These are phyloP conservation scores for Drosophila trapezifrons DNA, from an alignment of 1,140 invertebrate genomes.

Conservation along the genomic window DNA sequence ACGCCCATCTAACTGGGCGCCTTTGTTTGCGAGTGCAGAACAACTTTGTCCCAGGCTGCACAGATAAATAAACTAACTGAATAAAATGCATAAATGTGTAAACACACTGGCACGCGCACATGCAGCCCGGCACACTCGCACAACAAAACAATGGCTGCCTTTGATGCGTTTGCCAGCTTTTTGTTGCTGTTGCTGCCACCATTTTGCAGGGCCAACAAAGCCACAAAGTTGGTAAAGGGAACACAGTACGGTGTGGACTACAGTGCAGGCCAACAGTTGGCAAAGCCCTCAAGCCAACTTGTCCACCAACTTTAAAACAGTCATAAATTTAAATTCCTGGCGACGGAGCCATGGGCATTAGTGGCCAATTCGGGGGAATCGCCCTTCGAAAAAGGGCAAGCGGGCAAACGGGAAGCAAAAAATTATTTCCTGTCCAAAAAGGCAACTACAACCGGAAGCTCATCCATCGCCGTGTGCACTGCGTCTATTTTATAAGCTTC, in stretches of 20 bases:
- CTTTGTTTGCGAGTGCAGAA: conserved; percentile 48
- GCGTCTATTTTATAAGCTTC: conserved; percentile 80
- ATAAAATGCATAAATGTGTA: conserved; percentile 64
- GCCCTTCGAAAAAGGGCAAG: conserved; percentile 12
- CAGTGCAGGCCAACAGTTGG: conserved; percentile 1
- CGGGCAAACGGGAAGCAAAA: conserved; percentile 39
- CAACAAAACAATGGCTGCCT: conserved; percentile 47
- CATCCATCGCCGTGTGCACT: conserved; percentile 70
- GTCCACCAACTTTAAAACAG: conserved; percentile 49
- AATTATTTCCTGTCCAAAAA: conserved; percentile 74
- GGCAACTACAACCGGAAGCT: conserved; percentile 63
- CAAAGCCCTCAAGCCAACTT: conserved; percentile 36
- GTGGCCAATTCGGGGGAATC: conserved; percentile 33
- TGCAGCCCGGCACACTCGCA: conserved; percentile 10
- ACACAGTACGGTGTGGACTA: conserved; percentile 8
- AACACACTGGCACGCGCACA: conserved; percentile 42
- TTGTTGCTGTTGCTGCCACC: conserved; percentile 18
- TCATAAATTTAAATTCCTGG: conserved; percentile 58
- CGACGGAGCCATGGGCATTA: conserved; percentile 37
- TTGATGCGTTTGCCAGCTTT: conserved; percentile 39
- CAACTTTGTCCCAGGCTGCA: conserved; percentile 59
- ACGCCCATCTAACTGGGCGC: conserved; percentile 40
- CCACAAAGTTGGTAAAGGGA: conserved; percentile 51
- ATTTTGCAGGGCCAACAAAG: conserved; percentile 58
- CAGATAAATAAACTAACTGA: conserved; percentile 70